phyloP scores from a whole-genome alignment of 2,113 vertebrate species.

The Phasianus colchicus region DNA sequence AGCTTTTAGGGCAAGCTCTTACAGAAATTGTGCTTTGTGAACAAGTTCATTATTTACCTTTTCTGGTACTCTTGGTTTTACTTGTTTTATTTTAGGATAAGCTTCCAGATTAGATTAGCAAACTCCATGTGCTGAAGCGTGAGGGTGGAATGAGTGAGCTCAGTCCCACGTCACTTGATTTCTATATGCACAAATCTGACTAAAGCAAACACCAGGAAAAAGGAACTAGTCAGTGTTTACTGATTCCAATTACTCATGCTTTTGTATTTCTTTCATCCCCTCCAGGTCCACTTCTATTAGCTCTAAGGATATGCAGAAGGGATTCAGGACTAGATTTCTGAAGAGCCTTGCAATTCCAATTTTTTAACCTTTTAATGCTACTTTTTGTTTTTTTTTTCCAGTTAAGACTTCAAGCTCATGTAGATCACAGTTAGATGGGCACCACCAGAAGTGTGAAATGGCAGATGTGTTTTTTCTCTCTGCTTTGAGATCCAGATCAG shows the following conservation, averaged over 20 bases:
- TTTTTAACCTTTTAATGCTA: background rate
- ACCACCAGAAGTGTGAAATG: background rate
- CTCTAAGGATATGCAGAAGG: background rate
- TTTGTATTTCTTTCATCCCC: background rate
- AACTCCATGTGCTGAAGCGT: background rate
- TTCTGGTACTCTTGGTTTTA: background rate
- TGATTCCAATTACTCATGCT: background rate
- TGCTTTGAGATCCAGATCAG: background rate
- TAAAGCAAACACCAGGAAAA: slow-evolving; percentile 5
- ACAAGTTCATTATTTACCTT: background rate
- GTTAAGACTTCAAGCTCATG: background rate
- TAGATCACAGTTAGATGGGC: background rate
- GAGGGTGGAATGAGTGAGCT: background rate
- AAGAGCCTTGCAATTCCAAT: background rate
- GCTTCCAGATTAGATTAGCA: background rate
- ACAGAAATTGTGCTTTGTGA: background rate
- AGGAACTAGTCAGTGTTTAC: background rate
- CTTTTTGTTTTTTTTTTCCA: background rate
- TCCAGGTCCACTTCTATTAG: background rate
- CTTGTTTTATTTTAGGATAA: background rate
- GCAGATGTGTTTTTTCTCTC: background rate
- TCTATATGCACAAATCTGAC: background rate
- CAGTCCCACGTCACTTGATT: background rate
- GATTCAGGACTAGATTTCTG: background rate
- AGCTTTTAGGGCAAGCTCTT: background rate